Evolutionary conservation across 2,888 invertebrate species (phyloP).

Genomic region (Omphaloscelis lunosa): DNA sequence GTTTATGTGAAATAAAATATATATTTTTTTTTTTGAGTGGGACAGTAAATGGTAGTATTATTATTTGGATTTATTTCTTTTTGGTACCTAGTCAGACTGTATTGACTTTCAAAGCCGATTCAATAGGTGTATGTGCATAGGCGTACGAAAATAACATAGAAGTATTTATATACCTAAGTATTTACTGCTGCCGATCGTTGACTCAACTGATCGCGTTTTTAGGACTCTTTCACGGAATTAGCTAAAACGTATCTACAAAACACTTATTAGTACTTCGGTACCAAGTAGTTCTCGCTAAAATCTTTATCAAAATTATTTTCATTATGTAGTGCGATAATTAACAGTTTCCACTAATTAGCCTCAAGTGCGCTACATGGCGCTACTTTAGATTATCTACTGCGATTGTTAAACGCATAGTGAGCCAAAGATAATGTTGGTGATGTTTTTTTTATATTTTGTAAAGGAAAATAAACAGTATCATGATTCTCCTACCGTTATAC

Average conservation of each 20-base stretch:
- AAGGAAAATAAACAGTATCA: no score
- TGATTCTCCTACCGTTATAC: no score
- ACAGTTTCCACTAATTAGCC: conserved; percentile 7
- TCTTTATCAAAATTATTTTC: conserved; percentile 23
- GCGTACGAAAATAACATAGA: not conserved
- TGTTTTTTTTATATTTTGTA: not conserved
- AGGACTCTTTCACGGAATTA: not conserved
- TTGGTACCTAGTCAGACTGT: no score
- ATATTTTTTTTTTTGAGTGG: no score
- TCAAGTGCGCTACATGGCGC: conserved; percentile 43
- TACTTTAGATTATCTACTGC: conserved; percentile 35
- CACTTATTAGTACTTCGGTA: not conserved
- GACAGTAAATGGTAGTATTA: no score
- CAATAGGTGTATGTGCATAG: not conserved
- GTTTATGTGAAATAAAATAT: no score
- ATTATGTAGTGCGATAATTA: conserved; percentile 19
- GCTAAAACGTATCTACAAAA: not conserved
- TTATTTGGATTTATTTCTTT: no score
- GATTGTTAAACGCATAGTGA: conserved; percentile 24
- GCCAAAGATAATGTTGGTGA: not conserved
- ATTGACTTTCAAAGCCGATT: not conserved
- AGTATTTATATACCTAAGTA: no score
- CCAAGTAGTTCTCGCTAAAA: conserved; percentile 37
- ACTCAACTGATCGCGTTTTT: not conserved
- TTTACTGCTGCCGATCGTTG: not conserved